A percentile compares a stretch with the other conserved stretches of the same genome.
These are phyloP conservation scores for Apantesis nais DNA, from an alignment of 2,888 invertebrate species.

Conservation along the genomic window DNA sequence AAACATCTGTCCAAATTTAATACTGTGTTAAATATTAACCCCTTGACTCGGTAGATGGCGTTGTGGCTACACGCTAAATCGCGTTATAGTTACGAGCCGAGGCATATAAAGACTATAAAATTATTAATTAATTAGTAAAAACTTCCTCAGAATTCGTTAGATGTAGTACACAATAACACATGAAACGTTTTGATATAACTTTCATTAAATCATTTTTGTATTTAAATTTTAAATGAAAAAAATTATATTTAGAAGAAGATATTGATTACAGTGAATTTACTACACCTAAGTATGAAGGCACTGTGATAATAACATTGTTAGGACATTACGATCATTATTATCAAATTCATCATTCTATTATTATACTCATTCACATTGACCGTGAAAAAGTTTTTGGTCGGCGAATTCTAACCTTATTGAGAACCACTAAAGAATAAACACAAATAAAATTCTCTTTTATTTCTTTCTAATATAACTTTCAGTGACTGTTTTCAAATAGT, in stretches of 20 bases:
- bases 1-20: no score
- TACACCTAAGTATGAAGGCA: slow-evolving; percentile 58
- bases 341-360: slow-evolving; percentile 51
- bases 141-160: no score
- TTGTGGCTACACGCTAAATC: no score
- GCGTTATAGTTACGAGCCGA: no score
- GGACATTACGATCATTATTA: slow-evolving; percentile 47
- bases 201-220: no score
- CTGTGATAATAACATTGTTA: slow-evolving; percentile 77
- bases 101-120: no score
- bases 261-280: slow-evolving; percentile 52
- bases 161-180: no score
- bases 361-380: slow-evolving; percentile 42
- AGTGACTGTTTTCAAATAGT: background rate
- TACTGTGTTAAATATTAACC: no score
- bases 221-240: no score
- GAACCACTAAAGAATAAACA: background rate
- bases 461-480: background rate
- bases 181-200: no score
- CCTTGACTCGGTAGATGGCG: no score
- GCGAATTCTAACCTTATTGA: background rate
- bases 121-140: no score
- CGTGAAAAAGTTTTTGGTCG: slow-evolving; percentile 32
- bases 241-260: background rate
- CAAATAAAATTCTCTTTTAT: background rate